Conservation (phyloP, 2,797 vertebrate species). For the Phylloscopus collybita region DNA sequence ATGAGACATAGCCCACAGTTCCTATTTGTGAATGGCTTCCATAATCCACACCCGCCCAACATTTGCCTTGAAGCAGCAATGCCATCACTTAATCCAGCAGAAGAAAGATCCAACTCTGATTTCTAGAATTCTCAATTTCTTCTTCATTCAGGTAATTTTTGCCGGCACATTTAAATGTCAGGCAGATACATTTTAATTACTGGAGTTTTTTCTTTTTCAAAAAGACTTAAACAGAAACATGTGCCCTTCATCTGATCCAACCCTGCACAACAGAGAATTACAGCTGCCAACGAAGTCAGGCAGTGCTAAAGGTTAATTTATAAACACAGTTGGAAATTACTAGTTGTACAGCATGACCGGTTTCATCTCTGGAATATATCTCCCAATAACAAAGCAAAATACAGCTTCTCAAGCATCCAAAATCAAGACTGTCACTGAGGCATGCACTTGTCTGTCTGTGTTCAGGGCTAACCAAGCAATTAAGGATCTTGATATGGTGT, state of each 20-base stretch:
- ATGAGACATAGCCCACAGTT: not conserved
- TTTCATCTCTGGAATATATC: not conserved
- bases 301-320: constrained; percentile 46
- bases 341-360: not conserved
- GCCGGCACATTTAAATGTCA: not conserved
- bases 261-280: not conserved
- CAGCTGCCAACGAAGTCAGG: not conserved
- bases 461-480: not conserved
- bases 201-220: not conserved
- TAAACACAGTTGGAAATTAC: constrained; percentile 19
- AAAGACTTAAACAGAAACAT: not conserved
- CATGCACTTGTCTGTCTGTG: not conserved
- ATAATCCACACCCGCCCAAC: not conserved
- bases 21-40: not conserved
- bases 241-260: not conserved
- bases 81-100: not conserved
- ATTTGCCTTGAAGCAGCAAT: not conserved
- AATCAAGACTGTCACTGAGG: not conserved
- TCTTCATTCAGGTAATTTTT: not conserved
- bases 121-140: not conserved
- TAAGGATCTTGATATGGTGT: not conserved
- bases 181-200: not conserved
- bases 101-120: not conserved
- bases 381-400: constrained; percentile 11
- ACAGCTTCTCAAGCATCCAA: not conserved